Base-by-base conservation (phyloP, 2,888 invertebrate genomes). In the Octonoba sinensis region DNA sequence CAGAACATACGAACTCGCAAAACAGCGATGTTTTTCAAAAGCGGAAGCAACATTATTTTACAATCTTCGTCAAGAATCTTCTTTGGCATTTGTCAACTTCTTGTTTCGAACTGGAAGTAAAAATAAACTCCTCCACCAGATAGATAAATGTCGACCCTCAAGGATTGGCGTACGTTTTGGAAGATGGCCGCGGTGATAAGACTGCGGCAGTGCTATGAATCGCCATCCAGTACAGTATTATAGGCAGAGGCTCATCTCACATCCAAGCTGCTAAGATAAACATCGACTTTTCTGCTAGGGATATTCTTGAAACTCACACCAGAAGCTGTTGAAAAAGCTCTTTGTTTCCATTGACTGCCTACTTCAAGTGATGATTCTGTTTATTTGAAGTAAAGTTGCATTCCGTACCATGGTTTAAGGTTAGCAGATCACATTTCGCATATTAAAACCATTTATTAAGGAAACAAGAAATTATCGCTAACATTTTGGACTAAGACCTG, bases 21-120 rank as follows among this genome's bases (percentile, higher is more conserved):
- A 36, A 56, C 13, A 47, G 44, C 64, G 47, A 71, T 44, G 36
- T 11, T 36, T 36, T 49, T 65, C 49, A 24, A 65, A 56, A 59
- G 27, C 49, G 71, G 64, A 65, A 65, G 24, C 15, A 20, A 71
- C 66, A 78, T 71, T 65, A 62, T 47, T 65, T 78, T 78, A 78
- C 77, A 65, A 71, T 78, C 77, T 65, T 57, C 47, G 36, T 1
- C 6, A 36, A 57, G 56, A 56, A 78, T 78, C 71, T 78, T 18
- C 49, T 78, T 71, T 65, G 47, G 59, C 77, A 78, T 78, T 78
- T 78, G 77, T 78, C 77, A 78, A 78, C 77, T 78, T 71, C 76
- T 77, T 57, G 76, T 77, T 77, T 71, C 59, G 65, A 76, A 69
- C 22, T 51, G 44, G 2, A 20, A 65, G 65, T 59, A 78, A 78